phyloP scores from a whole-genome alignment of 1,140 invertebrate genomes.

The Microplitis demolitor region DNA sequence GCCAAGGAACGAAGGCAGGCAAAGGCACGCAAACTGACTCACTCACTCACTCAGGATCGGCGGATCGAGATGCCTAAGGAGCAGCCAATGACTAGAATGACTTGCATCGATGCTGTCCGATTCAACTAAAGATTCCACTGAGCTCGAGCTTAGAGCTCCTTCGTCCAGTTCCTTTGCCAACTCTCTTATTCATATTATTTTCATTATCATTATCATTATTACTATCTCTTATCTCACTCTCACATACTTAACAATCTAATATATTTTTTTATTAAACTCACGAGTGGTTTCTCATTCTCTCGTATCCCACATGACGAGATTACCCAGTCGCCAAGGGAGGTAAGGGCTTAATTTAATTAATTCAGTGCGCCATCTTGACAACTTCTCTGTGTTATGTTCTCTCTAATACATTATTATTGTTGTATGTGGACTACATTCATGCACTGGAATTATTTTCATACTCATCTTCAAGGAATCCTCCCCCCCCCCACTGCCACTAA shows the following conservation, averaged over 20 bases:
- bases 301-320: too few relatives aligned
- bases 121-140: constrained; percentile 52
- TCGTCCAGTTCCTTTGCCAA: constrained; percentile 18
- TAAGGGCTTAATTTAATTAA: constrained; percentile 59
- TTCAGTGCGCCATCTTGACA: constrained; percentile 56
- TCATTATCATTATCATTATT: background rate
- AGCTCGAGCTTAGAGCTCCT: constrained; percentile 18
- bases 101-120: constrained; percentile 48
- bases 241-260: too few relatives aligned
- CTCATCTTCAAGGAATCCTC: constrained; percentile 23
- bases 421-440: constrained; percentile 13
- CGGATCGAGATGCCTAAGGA: constrained; percentile 47
- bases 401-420: constrained; percentile 7
- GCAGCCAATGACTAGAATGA: constrained; percentile 59
- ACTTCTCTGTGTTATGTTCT: constrained; percentile 35
- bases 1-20: constrained; percentile 24
- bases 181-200: background rate
- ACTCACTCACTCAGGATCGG: background rate
- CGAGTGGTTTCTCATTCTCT: too few relatives aligned
- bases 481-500: too few relatives aligned
- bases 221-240: background rate
- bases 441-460: constrained; percentile 51
- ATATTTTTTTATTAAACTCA: too few relatives aligned
- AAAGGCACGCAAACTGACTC: background rate
- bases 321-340: background rate